Evolutionary conservation across 53 echinoderm and acorn worm genomes (phyloP).

Genomic region (Luidia sarsii): DNA sequence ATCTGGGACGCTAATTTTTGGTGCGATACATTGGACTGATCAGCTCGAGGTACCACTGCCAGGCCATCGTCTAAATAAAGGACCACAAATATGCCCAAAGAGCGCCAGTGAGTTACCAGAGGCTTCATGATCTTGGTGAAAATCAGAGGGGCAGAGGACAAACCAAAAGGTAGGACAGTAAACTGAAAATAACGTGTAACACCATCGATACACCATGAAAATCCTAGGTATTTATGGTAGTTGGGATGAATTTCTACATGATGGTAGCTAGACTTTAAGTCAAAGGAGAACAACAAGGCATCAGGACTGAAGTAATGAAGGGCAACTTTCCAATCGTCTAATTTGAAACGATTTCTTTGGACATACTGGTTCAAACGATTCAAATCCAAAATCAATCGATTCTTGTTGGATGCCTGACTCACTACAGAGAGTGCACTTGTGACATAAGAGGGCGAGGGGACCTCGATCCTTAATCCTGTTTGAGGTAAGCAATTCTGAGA

Average conservation of each 20-base stretch:
- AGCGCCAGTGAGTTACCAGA: conserved; percentile 1
- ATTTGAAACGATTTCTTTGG: background rate
- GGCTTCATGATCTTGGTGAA: no score
- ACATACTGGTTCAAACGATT: background rate
- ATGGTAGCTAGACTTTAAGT: background rate
- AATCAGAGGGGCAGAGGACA: no score
- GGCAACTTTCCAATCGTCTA: background rate
- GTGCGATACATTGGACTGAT: background rate
- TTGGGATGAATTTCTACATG: background rate
- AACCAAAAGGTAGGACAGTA: no score
- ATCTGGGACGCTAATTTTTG: background rate
- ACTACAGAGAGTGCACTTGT: background rate
- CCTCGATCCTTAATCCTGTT: background rate
- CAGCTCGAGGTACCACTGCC: background rate
- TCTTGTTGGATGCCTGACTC: background rate
- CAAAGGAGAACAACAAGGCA: background rate
- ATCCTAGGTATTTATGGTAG: background rate
- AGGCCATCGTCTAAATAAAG: background rate
- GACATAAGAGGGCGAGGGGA: background rate
- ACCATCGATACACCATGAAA: background rate
- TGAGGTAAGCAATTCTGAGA: background rate
- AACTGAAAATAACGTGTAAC: no score
- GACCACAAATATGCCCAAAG: background rate
- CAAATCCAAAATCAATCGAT: background rate
- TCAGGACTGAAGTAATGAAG: background rate